Percentiles rank a stretch among this genome's conserved stretches.
Conservation (phyloP, 1,140 invertebrate genomes). For the Lasioglossum baleicum region DNA sequence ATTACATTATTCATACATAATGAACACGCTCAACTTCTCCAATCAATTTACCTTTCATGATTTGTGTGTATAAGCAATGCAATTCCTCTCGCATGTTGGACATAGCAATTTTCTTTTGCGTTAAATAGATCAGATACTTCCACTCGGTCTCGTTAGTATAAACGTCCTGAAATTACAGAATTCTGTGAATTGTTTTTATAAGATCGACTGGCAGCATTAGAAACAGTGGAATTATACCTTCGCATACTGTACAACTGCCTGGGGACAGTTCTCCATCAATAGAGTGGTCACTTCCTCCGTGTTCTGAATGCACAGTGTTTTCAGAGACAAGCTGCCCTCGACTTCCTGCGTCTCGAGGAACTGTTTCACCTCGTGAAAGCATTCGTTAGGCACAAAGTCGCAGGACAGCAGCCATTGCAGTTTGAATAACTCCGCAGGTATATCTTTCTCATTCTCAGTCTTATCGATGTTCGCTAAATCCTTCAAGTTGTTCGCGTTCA, state of each 20-base stretch:
- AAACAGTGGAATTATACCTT: constrained; percentile 76
- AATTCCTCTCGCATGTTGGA: constrained; percentile 72
- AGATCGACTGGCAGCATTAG: constrained; percentile 27
- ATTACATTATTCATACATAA: constrained; percentile 1
- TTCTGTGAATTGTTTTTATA: neutral
- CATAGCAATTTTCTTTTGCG: constrained; percentile 76
- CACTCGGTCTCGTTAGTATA: constrained; percentile 80
- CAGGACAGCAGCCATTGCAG: constrained; percentile 76
- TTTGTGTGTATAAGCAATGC: constrained; percentile 78
- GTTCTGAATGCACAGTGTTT: constrained; percentile 69
- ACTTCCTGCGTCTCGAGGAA: constrained; percentile 76
- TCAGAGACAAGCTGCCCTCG: constrained; percentile 74
- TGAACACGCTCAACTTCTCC: constrained; percentile 23
- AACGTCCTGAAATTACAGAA: constrained; percentile 73
- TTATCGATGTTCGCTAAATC: constrained; percentile 59
- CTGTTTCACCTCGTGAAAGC: constrained; percentile 74
- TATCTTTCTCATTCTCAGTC: constrained; percentile 52
- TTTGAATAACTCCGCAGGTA: constrained; percentile 72
- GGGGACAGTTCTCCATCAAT: constrained; percentile 81
- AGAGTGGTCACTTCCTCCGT: constrained; percentile 69
- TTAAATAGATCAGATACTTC: constrained; percentile 79
- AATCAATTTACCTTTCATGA: constrained; percentile 77
- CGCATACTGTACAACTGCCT: constrained; percentile 81
- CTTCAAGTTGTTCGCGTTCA: constrained; percentile 58
- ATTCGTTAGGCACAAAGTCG: constrained; percentile 74